Conservation (phyloP, 2,113 vertebrate species). For the Corythoichthys intestinalis region DNA sequence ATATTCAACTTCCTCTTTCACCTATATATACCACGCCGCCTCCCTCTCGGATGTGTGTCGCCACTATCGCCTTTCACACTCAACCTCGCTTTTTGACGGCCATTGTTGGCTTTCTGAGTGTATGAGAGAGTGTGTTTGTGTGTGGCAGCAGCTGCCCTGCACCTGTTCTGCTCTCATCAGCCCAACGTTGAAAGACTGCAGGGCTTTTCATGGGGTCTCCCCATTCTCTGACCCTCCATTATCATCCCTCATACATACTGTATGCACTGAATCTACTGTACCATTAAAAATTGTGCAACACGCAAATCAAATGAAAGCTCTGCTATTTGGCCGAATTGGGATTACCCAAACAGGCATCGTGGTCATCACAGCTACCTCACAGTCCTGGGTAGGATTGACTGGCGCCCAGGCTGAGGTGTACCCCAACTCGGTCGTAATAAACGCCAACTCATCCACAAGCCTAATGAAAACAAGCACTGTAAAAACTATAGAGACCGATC, state of each 20-base stretch:
- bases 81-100: constrained; percentile 30
- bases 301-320: neutral
- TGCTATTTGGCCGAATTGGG: neutral
- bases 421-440: too few species aligned
- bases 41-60: constrained; percentile 12
- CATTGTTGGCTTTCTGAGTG: constrained; percentile 36
- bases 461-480: too few species aligned
- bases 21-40: neutral
- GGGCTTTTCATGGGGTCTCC: constrained; percentile 67
- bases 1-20: neutral
- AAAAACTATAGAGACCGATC: too few species aligned
- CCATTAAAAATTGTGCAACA: neutral
- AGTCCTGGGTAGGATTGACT: neutral
- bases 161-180: constrained; percentile 76
- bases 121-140: constrained; percentile 16
- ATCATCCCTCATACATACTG: neutral
- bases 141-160: constrained; percentile 70
- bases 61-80: constrained; percentile 15
- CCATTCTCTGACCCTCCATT: constrained; percentile 37
- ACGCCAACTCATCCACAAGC: too few species aligned
- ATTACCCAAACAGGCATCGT: neutral
- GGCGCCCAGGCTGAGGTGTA: too few species aligned
- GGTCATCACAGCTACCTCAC: neutral
- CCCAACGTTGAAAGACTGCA: constrained; percentile 61
- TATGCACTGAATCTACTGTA: neutral